Evolutionary conservation across 2,888 invertebrate species (phyloP), one percentile per base, ranked within the genome.

Genomic region (Sthenelais limicola): DNA sequence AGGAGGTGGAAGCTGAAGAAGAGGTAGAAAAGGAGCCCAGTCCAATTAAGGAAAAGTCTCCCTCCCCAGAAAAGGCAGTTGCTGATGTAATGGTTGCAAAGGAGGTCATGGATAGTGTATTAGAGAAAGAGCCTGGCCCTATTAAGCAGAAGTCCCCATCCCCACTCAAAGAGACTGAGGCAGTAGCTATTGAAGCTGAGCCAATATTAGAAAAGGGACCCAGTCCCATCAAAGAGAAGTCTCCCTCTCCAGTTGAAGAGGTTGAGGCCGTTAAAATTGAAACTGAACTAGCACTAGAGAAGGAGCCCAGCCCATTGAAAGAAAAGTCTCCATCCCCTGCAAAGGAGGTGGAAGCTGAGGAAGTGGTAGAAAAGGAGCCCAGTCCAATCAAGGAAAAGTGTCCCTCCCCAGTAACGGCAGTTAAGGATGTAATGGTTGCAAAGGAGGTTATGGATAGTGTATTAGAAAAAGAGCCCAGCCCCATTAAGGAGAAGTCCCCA

Each of bases 401-500:
- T 15, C 56, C 51, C 7, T 21, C 51, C 18, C 51, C 51, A 51
- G 51, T 51, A n/a, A 5, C 21, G 5, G 51, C 5, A 51, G 21
- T 51, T 51, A 24, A 51, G 51, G 24, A n/a, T 12, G 21, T 51
- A 5, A 24, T 21, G 51, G 51, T 21, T 21, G 51, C n/a, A n/a
- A 24, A 15, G 52, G 5, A 5, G 24, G 15, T 28, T 26, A 28
- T 3, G 2, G 30, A 3, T 5, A 52, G 52, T 26, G 24, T 52
- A 24, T 15, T 28, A 52, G 52, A 3, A 52, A n/a, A 24, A 12
- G 52, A 9, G 52, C 52, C 52, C 93, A 78, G 90, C 91, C 80
- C 92, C 92, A 83, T 92, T 92, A 83, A 92, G 92, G 47, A 52
- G 56, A 47, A 71, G 68, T 30, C 76, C 71, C 7, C 73, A 54